Base-by-base conservation (phyloP, 2,797 vertebrate species). In the Galago senegalensis region DNA sequence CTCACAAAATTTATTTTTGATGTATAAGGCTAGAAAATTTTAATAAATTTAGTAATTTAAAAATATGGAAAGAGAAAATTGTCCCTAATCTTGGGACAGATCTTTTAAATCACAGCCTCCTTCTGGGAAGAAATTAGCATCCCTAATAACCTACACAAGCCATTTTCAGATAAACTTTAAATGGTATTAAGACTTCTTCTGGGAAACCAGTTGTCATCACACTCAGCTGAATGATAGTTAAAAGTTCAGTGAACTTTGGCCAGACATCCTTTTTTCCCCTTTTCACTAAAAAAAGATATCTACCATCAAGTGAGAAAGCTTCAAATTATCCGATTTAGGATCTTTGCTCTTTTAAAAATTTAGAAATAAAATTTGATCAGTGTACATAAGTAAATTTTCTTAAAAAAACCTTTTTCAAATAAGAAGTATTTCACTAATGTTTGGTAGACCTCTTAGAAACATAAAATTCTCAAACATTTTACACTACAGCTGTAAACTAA, bases 121-220 rank as follows among this genome's bases (percentile, higher is more conserved):
- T 97, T 97, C 94, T 97, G 91, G 93, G 91, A 97, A 94, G 75
- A 93, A 93, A 97, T 97, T 88, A 94, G 34, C 91, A 84, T 96
- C 89, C 82, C 29, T 95, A 91, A 96, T 91, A 88, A 95, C 95
- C 56, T 80, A 89, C 80, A 94, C 73, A 63, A 89, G 70, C 53
- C 70, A 31, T 91, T 95, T 95, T 70, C 70, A 93, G 79, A 94
- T 92, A 93, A 94, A 96, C 95, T 95, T 95, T 93, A 79, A 72
- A 92, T 91, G 75, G 29, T 72, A 87, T 91, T 87, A 92, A 90
- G 82, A 94, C 79, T 80, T 95, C 70, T 97, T 96, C 95, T 95
- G 95, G 87, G 92, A 97, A 97, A 53, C 61, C 49, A 87, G 31
- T 88, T 95, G 73, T 92, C 82, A 92, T 75, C 49, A 23, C 29